phyloP scores from a whole-genome alignment of 2,113 vertebrate genomes.

The Bucco capensis region DNA sequence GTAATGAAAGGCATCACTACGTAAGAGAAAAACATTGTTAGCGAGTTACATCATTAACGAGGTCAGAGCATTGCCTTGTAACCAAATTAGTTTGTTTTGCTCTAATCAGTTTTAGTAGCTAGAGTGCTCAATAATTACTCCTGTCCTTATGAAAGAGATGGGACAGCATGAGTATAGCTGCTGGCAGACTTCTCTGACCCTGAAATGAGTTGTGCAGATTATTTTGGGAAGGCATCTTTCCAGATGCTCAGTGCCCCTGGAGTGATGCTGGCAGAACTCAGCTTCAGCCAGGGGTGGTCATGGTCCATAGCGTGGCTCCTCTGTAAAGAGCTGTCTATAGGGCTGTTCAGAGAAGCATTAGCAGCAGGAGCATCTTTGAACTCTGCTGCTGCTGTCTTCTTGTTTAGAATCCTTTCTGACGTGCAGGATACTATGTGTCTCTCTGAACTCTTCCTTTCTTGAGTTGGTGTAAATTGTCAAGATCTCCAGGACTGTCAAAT shows the following conservation, averaged over 20 bases:
- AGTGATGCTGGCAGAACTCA: not conserved
- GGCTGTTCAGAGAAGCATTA: not conserved
- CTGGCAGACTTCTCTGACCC: not conserved
- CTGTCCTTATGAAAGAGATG: not conserved
- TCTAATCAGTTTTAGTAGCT: conserved; percentile 6
- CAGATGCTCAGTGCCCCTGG: not conserved
- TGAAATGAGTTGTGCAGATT: not conserved
- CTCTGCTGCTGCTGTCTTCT: not conserved
- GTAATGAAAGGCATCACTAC: not conserved
- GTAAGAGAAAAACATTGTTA: not conserved
- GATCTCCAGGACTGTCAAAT: not conserved
- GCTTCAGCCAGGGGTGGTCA: not conserved
- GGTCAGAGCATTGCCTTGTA: not conserved
- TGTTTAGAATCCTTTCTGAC: not conserved
- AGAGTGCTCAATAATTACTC: conserved; percentile 4
- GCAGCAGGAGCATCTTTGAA: not conserved
- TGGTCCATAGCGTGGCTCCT: not conserved
- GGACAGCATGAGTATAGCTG: not conserved
- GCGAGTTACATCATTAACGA: not conserved
- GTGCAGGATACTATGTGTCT: not conserved
- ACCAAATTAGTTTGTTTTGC: conserved; percentile 37
- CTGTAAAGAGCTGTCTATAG: not conserved
- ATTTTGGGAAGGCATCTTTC: not conserved
- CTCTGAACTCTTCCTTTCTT: not conserved
- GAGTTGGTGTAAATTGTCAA: not conserved